Base-by-base conservation (phyloP, 2,797 vertebrate species). In the Tauraco hartlaubi region DNA sequence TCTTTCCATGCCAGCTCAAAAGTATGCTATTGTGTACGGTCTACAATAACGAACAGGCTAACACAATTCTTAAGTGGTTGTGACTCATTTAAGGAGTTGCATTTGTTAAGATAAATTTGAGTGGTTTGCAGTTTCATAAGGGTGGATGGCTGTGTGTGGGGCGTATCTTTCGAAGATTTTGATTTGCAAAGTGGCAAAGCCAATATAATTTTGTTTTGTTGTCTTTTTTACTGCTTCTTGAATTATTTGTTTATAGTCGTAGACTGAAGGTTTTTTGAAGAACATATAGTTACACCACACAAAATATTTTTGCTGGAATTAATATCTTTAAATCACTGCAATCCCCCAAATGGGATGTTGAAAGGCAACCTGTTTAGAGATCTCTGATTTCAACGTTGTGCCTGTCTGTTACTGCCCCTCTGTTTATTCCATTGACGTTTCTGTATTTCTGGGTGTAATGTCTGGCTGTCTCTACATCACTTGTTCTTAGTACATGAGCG, bases 401-500 rank as follows among this genome's bases (percentile, higher is more conserved):
- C 28, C 41, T 21, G 5, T 54, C 26, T 69, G 3, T 63, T 96
- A 18, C 41, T 44, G 37, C n/a, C 9, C 11, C 49, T 63, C 31
- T 43, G 15, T 54, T 81, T 41, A 28, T 46, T 67, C 52, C 5
- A 3, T 31, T 49, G 21, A 2, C 12, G 21, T 37, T 75, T 67
- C 26, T 75, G 2, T 58, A 12, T 51, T 72, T 89, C 37, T 54
- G 66, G n/a, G 6, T 37, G 17, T 48, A 21, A 0, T 35, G 14
- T 72, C n/a, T 92, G 63, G 5, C 37, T 66, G 16, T 46, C 26
- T 51, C 19, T 33, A 1, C 12, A 37, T 52, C 18, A 5, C 20
- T 17, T 46, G 6, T 67, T 54, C 35, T 51, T 54, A n/a, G 33
- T 54, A 31, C 1, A 1, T 15, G 9, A 78, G 6, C 0, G 0